phyloP scores from a whole-genome alignment of 2,888 invertebrate species.

The Eupithecia dodoneata region DNA sequence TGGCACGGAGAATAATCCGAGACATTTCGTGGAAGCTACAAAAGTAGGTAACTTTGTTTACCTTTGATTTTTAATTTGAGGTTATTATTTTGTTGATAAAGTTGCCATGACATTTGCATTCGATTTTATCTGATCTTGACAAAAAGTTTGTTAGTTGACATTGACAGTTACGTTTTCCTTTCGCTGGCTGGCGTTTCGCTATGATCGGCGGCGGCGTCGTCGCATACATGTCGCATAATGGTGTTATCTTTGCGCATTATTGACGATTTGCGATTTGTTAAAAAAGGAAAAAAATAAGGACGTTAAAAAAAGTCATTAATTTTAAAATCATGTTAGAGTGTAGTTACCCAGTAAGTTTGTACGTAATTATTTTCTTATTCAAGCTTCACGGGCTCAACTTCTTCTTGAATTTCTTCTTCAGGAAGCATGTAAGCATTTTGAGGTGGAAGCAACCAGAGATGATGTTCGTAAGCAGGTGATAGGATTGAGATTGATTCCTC shows the following conservation, averaged over 20 bases:
- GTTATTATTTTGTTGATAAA: constrained; percentile 52
- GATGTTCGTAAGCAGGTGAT: constrained; percentile 63
- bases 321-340: no score
- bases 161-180: background rate
- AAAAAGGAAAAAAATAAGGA: no score
- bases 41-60: background rate
- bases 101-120: background rate
- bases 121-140: background rate
- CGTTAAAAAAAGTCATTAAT: no score
- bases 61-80: constrained; percentile 32
- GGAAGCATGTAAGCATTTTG: constrained; percentile 66
- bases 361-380: background rate
- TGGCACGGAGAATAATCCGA: constrained; percentile 71
- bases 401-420: constrained; percentile 44
- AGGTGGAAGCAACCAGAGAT: constrained; percentile 67
- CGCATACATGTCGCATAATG: no score
- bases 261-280: background rate
- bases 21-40: constrained; percentile 60
- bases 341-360: background rate
- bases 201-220: no score
- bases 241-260: no score
- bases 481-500: constrained; percentile 67
- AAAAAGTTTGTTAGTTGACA: background rate
- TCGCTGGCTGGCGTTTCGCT: no score
- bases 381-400: constrained; percentile 23